phyloP scores from a whole-genome alignment of 2,797 vertebrate species.

The Chaetodon trifasciatus region DNA sequence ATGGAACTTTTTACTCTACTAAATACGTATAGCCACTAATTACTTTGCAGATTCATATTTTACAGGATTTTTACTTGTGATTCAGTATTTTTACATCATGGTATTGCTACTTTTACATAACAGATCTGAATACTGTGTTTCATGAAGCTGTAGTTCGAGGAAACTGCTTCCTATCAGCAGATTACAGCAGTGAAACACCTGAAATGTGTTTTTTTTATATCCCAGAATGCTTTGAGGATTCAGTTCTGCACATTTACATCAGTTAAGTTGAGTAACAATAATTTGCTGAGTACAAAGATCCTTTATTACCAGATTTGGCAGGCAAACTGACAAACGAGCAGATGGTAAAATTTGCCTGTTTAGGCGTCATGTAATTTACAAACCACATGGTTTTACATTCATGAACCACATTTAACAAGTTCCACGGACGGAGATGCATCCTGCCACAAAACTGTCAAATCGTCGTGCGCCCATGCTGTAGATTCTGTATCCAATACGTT shows the following conservation, averaged over 20 bases:
- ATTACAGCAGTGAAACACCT: no score
- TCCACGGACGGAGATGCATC: slow-evolving; percentile 15
- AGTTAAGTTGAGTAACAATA: slow-evolving; percentile 24
- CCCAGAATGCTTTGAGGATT: not conserved
- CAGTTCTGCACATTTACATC: not conserved
- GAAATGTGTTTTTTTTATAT: not conserved
- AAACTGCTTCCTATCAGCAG: not conserved
- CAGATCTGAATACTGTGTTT: not conserved
- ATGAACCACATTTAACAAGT: slow-evolving; percentile 29
- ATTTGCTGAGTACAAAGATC: slow-evolving; percentile 72
- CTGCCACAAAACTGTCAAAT: slow-evolving; percentile 19
- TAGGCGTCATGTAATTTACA: slow-evolving; percentile 47
- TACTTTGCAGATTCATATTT: no score
- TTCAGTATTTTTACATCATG: not conserved
- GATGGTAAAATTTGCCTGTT: slow-evolving; percentile 49
- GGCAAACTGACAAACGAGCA: slow-evolving; percentile 59
- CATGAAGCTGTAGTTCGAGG: not conserved
- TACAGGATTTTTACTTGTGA: not conserved
- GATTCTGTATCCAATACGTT: slow-evolving; percentile 1
- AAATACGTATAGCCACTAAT: not conserved
- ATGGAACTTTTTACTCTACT: not conserved
- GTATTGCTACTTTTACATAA: not conserved
- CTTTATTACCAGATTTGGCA: slow-evolving; percentile 75
- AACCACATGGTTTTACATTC: slow-evolving; percentile 51
- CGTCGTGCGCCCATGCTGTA: slow-evolving; percentile 13